These are phyloP conservation scores for Bradypodion ventrale DNA, from an alignment of 2,797 vertebrate species.

Conservation along the genomic window DNA sequence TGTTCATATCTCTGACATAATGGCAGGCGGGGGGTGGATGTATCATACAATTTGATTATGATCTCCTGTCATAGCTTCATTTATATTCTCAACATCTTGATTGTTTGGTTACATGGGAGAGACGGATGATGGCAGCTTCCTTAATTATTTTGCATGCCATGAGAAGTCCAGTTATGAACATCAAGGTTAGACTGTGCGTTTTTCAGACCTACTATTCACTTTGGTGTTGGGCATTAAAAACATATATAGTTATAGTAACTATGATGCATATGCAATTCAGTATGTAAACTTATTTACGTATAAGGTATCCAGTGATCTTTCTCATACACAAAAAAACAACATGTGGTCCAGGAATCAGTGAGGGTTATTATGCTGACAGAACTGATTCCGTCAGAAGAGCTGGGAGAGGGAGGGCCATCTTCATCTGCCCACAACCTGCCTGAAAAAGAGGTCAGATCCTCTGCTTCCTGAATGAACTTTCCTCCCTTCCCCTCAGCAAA, in stretches of 20 bases:
- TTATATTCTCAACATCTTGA: conserved; percentile 44
- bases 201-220: conserved; percentile 26
- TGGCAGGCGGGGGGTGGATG: not conserved
- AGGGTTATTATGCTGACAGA: not conserved
- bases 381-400: not conserved
- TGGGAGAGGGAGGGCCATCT: not conserved
- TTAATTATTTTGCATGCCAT: conserved; percentile 58
- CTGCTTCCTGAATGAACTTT: not conserved
- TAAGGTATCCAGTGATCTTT: conserved; percentile 38
- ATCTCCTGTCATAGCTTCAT: conserved; percentile 22
- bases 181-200: conserved; percentile 38
- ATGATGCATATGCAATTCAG: conserved; percentile 23
- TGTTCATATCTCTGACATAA: conserved; percentile 23
- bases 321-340: not conserved
- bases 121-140: conserved; percentile 33
- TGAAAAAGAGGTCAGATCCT: too few relatives aligned
- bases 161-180: conserved; percentile 43
- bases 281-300: conserved; percentile 45
- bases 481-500: not conserved
- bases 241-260: conserved; percentile 40
- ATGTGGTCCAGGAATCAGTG: too few relatives aligned
- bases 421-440: too few relatives aligned
- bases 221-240: conserved; percentile 16
- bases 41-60: not conserved
- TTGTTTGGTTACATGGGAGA: conserved; percentile 27